Conservation (phyloP, 2,888 invertebrate genomes). For the Actias luna region DNA sequence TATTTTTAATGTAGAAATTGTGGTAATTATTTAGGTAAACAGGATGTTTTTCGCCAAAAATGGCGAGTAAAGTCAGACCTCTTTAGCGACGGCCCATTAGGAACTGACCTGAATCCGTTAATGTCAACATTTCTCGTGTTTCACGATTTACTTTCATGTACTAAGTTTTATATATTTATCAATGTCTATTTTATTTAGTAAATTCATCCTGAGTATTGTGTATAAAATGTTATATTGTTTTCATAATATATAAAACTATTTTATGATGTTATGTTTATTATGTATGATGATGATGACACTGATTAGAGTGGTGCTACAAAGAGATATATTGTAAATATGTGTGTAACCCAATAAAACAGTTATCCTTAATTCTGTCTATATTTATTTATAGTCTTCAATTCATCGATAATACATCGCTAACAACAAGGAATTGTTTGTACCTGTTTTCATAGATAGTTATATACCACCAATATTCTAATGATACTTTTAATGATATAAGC, state of each 20-base stretch:
- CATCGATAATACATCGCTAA: too few relatives aligned
- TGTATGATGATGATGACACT: too few relatives aligned
- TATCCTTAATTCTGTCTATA: too few relatives aligned
- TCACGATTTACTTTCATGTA: slow-evolving; percentile 34
- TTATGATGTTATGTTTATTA: too few relatives aligned
- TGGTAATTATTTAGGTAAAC: slow-evolving; percentile 38
- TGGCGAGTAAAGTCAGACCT: slow-evolving; percentile 44
- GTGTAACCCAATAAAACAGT: too few relatives aligned
- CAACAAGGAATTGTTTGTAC: too few relatives aligned
- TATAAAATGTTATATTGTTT: neutral
- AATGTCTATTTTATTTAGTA: slow-evolving; percentile 6
- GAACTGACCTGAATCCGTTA: slow-evolving; percentile 53
- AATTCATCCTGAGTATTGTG: neutral
- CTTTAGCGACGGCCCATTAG: slow-evolving; percentile 44
- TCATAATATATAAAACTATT: neutral
- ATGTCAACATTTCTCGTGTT: slow-evolving; percentile 47
- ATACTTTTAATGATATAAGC: too few relatives aligned
- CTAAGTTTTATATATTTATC: slow-evolving; percentile 27
- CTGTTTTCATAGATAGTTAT: too few relatives aligned
- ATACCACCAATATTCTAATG: too few relatives aligned
- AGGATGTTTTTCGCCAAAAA: slow-evolving; percentile 38
- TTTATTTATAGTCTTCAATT: too few relatives aligned
- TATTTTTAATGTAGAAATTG: slow-evolving; percentile 32
- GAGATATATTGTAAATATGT: too few relatives aligned
- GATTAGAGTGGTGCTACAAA: too few relatives aligned